phyloP scores from a whole-genome alignment of 1,140 invertebrate species.

The Phocides pigmalion region DNA sequence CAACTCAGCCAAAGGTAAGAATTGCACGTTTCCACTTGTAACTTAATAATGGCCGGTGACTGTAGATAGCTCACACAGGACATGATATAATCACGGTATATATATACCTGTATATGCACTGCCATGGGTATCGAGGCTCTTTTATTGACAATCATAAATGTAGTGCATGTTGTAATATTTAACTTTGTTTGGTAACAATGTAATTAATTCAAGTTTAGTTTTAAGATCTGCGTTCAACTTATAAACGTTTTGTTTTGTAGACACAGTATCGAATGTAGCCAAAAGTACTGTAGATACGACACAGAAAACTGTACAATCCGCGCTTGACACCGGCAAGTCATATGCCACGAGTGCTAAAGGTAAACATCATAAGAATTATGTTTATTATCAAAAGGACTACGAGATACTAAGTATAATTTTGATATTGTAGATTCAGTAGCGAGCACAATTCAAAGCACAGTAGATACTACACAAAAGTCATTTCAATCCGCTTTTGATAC shows the following conservation, averaged over 20 bases:
- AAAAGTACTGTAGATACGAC: constrained; percentile 56
- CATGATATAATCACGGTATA: background rate
- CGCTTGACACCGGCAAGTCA: constrained; percentile 52
- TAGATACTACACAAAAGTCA: constrained; percentile 47
- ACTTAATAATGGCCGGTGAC: background rate
- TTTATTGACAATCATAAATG: background rate
- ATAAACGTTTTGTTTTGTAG: constrained; percentile 57
- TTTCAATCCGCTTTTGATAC: constrained; percentile 48
- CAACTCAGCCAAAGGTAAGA: constrained; percentile 62
- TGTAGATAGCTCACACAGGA: background rate
- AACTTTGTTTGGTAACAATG: background rate
- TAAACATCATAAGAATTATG: constrained; percentile 6
- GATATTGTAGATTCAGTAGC: constrained; percentile 43
- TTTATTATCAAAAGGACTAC: background rate
- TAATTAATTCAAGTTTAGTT: background rate
- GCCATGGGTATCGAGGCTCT: background rate
- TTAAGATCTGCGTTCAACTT: too few species aligned
- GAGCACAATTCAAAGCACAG: constrained; percentile 42
- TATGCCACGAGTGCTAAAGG: constrained; percentile 38
- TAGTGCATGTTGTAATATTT: constrained; percentile 18
- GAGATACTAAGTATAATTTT: constrained; percentile 1
- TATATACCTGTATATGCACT: constrained; percentile 6
- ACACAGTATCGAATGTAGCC: constrained; percentile 53
- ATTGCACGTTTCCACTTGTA: constrained; percentile 2
- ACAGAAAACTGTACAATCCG: constrained; percentile 59